Conservation (phyloP, 2,888 invertebrate genomes). For the Fissipunctia ypsillon region DNA sequence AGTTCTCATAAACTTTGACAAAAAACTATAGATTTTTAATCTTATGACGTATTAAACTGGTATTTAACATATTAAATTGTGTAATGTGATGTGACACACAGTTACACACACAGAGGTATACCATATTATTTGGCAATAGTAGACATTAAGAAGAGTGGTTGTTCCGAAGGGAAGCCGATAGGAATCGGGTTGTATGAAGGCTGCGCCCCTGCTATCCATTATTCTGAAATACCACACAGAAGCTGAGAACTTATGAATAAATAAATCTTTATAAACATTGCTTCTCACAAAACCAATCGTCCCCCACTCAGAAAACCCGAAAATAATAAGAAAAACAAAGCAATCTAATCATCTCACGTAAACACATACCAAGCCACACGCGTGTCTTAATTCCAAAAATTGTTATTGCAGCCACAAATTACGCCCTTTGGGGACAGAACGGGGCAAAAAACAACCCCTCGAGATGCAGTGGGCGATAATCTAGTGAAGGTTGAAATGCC, state of each 20-base stretch:
- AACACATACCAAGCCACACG: slow-evolving; percentile 38
- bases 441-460: slow-evolving; percentile 69
- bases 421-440: slow-evolving; percentile 60
- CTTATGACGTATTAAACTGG: too few species aligned
- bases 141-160: too few species aligned
- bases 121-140: too few species aligned
- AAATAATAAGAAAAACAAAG: slow-evolving; percentile 17
- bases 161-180: too few species aligned
- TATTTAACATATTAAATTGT: too few species aligned
- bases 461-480: slow-evolving; percentile 72
- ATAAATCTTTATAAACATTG: neutral
- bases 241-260: neutral
- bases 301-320: neutral
- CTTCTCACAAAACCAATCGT: neutral
- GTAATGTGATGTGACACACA: too few species aligned
- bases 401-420: slow-evolving; percentile 69
- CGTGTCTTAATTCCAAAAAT: slow-evolving; percentile 61
- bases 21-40: too few species aligned
- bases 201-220: too few species aligned
- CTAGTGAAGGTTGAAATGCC: slow-evolving; percentile 65
- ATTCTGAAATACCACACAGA: too few species aligned
- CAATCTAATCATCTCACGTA: slow-evolving; percentile 31
- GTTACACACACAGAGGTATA: too few species aligned
- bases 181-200: too few species aligned
- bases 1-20: too few species aligned